A percentile compares a stretch with the other conserved stretches of the same genome.
Conservation (phyloP, 2,113 vertebrate species). For the Murina feae region DNA sequence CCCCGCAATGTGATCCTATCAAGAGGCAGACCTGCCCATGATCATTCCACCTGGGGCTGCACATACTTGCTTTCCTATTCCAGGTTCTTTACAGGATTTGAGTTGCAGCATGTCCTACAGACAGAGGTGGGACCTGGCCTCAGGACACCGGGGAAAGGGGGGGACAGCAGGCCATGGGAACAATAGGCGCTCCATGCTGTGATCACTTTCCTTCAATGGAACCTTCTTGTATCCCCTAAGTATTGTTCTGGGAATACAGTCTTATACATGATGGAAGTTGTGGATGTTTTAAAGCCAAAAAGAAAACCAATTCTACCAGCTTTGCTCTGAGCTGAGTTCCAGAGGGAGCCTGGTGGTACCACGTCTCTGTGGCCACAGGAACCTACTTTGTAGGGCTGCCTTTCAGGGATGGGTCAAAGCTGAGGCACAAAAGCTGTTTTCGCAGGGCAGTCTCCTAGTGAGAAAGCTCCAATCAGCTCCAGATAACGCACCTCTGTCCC, state of each 20-base stretch:
- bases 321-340: slow-evolving; percentile 59
- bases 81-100: slow-evolving; percentile 76
- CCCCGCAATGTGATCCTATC: neutral
- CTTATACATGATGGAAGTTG: neutral
- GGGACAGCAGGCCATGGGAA: slow-evolving; percentile 65
- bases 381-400: slow-evolving; percentile 83
- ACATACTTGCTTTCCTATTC: neutral
- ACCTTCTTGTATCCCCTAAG: neutral
- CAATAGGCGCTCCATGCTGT: slow-evolving; percentile 60
- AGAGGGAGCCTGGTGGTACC: slow-evolving; percentile 43
- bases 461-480: slow-evolving; percentile 86
- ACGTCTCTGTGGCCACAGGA: slow-evolving; percentile 24
- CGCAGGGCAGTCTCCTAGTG: slow-evolving; percentile 88
- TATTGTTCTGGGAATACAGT: neutral
- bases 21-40: neutral
- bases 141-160: too few species aligned
- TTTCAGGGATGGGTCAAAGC: slow-evolving; percentile 88
- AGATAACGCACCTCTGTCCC: slow-evolving; percentile 85
- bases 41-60: neutral
- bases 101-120: slow-evolving; percentile 80
- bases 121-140: neutral
- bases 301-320: slow-evolving; percentile 75
- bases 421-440: slow-evolving; percentile 88
- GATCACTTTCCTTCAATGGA: neutral
- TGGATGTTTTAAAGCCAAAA: neutral